Evolutionary conservation across 1,140 invertebrate species (phyloP).

Genomic region (Magallana ariakensis): DNA sequence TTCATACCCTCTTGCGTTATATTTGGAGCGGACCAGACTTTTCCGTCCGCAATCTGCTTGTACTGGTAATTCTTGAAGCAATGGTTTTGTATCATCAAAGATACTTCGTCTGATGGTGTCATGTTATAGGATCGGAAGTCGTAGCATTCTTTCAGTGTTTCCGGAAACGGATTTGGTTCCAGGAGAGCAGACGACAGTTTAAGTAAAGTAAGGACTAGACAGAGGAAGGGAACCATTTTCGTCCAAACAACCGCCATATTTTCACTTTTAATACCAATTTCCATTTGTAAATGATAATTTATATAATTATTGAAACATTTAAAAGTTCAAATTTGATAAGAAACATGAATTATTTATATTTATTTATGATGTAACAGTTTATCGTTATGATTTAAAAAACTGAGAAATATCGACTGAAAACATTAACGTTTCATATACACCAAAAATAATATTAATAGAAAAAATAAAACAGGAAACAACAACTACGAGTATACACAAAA

Average conservation of each 20-base stretch:
- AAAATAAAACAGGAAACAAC: no score
- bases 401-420: no score
- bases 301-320: no score
- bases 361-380: no score
- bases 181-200: constrained; percentile 16
- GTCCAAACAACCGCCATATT: neutral
- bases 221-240: neutral
- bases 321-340: no score
- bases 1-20: neutral
- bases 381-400: no score
- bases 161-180: constrained; percentile 3
- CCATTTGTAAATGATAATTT: no score
- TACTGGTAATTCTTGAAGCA: neutral
- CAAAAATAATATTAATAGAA: no score
- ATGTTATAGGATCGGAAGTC: constrained; percentile 16
- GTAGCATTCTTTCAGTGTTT: constrained; percentile 1
- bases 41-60: neutral
- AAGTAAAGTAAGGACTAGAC: neutral
- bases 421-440: no score
- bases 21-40: neutral
- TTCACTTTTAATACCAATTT: no score
- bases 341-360: no score
- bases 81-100: neutral
- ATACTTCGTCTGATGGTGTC: neutral
- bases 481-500: no score